Conservation (phyloP, 2,113 vertebrate genomes). For the Thalassoma bifasciatum region DNA sequence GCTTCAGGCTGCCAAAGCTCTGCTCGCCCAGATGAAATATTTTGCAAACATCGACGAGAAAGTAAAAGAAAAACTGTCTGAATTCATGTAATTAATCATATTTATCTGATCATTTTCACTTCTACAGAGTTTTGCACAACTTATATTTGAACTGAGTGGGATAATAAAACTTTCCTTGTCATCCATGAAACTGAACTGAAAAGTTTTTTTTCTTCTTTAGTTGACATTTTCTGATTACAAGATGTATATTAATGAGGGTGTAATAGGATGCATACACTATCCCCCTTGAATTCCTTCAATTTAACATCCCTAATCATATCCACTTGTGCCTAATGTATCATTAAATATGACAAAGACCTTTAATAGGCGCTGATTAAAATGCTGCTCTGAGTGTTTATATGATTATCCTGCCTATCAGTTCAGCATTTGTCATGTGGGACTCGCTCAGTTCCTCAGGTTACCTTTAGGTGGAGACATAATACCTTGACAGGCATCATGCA, state of each 20-base stretch:
- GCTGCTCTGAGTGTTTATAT: slow-evolving; percentile 62
- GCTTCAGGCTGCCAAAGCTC: slow-evolving; percentile 88
- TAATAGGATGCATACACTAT: slow-evolving; percentile 27
- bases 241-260: slow-evolving; percentile 8
- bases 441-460: slow-evolving; percentile 55
- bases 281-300: slow-evolving; percentile 40
- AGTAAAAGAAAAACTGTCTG: slow-evolving; percentile 90
- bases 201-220: slow-evolving; percentile 24
- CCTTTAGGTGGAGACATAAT: slow-evolving; percentile 82
- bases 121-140: slow-evolving; percentile 41
- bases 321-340: slow-evolving; percentile 58
- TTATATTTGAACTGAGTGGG: slow-evolving; percentile 12
- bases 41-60: slow-evolving; percentile 93
- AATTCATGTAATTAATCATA: slow-evolving; percentile 71
- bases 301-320: slow-evolving; percentile 61
- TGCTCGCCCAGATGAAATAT: slow-evolving; percentile 93
- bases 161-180: slow-evolving; percentile 38
- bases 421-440: slow-evolving; percentile 56
- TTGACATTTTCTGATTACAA: neutral
- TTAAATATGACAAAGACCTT: slow-evolving; percentile 66
- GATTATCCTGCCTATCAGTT: slow-evolving; percentile 72
- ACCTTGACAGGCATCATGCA: slow-evolving; percentile 63
- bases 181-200: slow-evolving; percentile 3
- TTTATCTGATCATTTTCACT: slow-evolving; percentile 27
- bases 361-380: slow-evolving; percentile 68